Evolutionary conservation across 2,797 vertebrate genomes (phyloP), one percentile per base, ranked within the genome.

Genomic region (Sebastes ruberrimus): DNA sequence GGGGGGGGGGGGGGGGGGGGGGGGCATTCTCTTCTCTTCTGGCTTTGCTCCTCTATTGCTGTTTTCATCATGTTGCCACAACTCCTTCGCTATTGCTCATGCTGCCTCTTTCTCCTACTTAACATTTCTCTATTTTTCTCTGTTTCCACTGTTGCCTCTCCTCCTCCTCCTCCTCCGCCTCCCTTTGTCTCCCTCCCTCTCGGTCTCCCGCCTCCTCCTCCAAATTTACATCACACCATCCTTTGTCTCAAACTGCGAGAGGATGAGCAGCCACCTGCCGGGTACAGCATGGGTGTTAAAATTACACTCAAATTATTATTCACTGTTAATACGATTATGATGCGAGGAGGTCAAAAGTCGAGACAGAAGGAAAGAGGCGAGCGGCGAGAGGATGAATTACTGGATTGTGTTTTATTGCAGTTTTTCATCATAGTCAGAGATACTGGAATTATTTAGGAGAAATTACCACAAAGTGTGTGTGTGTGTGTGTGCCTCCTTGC

Each of bases 141-240:
- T 0, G 25, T 82, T 63, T 81, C 60, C 70, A 46, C 23, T 59
- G 28, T 65, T 33, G 32, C 56, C 63, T 32, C 27, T 32, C 66
- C 25, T 70, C 60, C 20, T 30, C 10, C n/a, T 55, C 53, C 32
- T 33, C 67, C 22, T 68, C 61, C 14, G n/a, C 9, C 10, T 20
- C 57, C 13, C 42, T 74, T 69, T 30, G 25, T 69, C 33, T 42
- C 73, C 30, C 64, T 74, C 55, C 59, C 23, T 57, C 67, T 64
- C 28, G 0, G 2, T 57, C 70, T 72, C 73, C 30, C 27, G 28
- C 78, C 71, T 77, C 73, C 73, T 90, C 80, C 86, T 87, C 89
- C 86, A 82, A 88, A 89, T 78, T 86, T 76, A 61, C 78, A 88
- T 80, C 80, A 46, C 92, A 88, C 94, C 88, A 83, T 88, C 86